phyloP scores from a whole-genome alignment of 2,888 invertebrate species.

The Hypomecis atomaria region DNA sequence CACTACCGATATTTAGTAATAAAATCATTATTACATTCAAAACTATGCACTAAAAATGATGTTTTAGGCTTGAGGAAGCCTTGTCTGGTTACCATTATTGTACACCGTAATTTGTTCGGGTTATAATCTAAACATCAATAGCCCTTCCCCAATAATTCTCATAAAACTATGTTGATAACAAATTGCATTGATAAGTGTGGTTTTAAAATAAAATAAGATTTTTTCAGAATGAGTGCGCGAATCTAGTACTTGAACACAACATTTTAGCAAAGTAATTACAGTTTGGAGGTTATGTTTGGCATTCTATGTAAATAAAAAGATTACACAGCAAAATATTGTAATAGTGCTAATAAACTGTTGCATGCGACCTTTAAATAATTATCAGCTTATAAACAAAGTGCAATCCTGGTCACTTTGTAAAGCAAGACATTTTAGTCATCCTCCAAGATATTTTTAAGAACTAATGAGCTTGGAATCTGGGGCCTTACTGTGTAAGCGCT shows the following conservation, averaged over 20 bases:
- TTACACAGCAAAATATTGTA: background rate
- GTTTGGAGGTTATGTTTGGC: slow-evolving; percentile 42
- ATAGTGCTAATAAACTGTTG: background rate
- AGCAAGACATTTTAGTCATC: too few relatives aligned
- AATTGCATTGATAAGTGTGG: background rate
- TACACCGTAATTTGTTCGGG: slow-evolving; percentile 46
- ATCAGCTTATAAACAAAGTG: too few relatives aligned
- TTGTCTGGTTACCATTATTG: background rate
- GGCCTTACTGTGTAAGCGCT: too few relatives aligned
- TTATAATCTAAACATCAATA: slow-evolving; percentile 67
- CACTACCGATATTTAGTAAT: background rate
- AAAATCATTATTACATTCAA: background rate
- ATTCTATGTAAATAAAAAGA: slow-evolving; percentile 3
- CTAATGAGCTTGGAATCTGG: too few relatives aligned
- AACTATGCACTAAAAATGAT: background rate
- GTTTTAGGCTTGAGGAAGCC: background rate
- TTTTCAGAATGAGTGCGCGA: background rate
- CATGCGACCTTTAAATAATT: slow-evolving; percentile 15
- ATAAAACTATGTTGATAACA: background rate
- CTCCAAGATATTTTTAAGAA: too few relatives aligned
- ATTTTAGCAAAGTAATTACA: too few relatives aligned
- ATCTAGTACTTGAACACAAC: too few relatives aligned
- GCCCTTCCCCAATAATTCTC: slow-evolving; percentile 36
- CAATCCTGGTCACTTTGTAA: too few relatives aligned
- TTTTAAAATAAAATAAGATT: background rate